A percentile compares a stretch with the other conserved stretches of the same genome.
phyloP scores from a whole-genome alignment of 2,113 vertebrate genomes.

The Lophius piscatorius region DNA sequence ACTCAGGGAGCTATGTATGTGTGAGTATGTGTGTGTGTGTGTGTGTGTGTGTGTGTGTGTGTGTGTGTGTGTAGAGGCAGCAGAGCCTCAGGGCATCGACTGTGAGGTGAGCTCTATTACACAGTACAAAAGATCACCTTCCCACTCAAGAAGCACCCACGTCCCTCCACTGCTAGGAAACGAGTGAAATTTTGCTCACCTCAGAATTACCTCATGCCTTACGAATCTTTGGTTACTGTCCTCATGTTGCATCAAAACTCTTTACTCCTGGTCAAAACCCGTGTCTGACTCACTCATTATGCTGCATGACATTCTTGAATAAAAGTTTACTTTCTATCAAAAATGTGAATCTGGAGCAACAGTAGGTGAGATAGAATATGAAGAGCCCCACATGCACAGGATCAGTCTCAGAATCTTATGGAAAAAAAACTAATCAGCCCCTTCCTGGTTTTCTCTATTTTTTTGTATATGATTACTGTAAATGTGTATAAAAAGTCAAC shows the following conservation, averaged over 20 bases:
- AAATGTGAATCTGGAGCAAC: no score
- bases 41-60: constrained; percentile 37
- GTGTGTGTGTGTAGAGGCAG: constrained; percentile 44
- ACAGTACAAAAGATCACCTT: constrained; percentile 70
- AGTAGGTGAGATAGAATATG: no score
- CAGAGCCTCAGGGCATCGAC: constrained; percentile 53
- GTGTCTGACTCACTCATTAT: not conserved
- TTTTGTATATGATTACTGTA: no score
- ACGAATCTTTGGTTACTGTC: constrained; percentile 42
- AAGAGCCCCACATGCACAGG: no score
- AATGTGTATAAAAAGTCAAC: no score
- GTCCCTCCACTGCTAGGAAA: constrained; percentile 60
- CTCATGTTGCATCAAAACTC: constrained; percentile 15
- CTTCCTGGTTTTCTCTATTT: no score
- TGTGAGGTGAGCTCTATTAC: constrained; percentile 77
- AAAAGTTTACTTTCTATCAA: no score
- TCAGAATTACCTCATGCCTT: constrained; percentile 63
- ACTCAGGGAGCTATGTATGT: constrained; percentile 62
- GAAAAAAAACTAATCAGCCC: no score
- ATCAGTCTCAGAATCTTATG: no score
- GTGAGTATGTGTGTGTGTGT: constrained; percentile 31
- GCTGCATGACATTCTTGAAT: no score
- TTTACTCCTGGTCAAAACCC: not conserved
- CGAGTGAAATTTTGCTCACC: constrained; percentile 54
- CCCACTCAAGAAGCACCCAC: constrained; percentile 46